phyloP scores from a whole-genome alignment of 2,888 invertebrate species.

The Tachina fera region DNA sequence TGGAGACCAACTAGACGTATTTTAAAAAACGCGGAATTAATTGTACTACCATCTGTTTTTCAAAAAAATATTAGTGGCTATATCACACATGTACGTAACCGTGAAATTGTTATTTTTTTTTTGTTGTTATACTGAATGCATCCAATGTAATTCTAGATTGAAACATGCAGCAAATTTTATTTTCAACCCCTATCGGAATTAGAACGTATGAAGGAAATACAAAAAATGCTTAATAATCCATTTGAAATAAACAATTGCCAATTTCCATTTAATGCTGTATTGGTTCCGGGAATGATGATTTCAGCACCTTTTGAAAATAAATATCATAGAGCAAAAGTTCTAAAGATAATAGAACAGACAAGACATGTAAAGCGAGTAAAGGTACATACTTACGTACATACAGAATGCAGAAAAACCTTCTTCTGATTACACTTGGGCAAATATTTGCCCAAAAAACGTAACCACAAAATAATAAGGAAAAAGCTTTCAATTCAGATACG shows the following conservation, averaged over 20 bases:
- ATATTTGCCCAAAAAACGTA: no score
- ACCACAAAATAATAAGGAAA: no score
- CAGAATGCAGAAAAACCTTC: background rate
- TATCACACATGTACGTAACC: slow-evolving; percentile 85
- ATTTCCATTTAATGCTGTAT: slow-evolving; percentile 75
- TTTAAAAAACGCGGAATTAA: slow-evolving; percentile 84
- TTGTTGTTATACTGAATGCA: background rate
- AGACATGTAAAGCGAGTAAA: slow-evolving; percentile 75
- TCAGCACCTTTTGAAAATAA: slow-evolving; percentile 85
- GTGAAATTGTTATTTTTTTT: background rate
- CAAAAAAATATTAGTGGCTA: slow-evolving; percentile 83
- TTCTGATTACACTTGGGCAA: no score
- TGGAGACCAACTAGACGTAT: slow-evolving; percentile 77
- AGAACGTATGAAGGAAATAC: slow-evolving; percentile 80
- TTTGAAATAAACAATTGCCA: slow-evolving; percentile 75
- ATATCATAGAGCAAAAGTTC: slow-evolving; percentile 86
- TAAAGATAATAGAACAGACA: slow-evolving; percentile 77
- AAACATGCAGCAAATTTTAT: slow-evolving; percentile 80
- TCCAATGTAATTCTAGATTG: slow-evolving; percentile 74
- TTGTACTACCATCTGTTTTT: slow-evolving; percentile 85
- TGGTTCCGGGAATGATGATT: slow-evolving; percentile 84
- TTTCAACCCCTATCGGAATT: slow-evolving; percentile 80
- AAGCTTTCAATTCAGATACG: no score
- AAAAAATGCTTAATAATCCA: slow-evolving; percentile 80
- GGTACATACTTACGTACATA: slow-evolving; percentile 63